A percentile compares a stretch with the other conserved stretches of the same genome.
Evolutionary conservation across 2,113 vertebrate species (phyloP).

Genomic region (Erythrolamprus reginae): DNA sequence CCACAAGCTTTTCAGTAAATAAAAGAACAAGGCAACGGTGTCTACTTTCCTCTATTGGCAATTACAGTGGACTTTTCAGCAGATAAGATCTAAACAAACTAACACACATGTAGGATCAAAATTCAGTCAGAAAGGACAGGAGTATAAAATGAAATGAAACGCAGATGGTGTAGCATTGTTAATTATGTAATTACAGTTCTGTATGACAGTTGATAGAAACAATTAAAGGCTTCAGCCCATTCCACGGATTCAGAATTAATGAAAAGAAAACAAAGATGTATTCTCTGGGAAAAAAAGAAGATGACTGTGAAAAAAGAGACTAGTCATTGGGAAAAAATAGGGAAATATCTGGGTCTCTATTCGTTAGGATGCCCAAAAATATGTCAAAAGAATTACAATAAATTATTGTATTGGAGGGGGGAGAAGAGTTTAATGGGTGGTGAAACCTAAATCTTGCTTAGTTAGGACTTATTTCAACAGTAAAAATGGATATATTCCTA

Average conservation of each 20-base stretch:
- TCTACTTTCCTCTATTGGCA: neutral
- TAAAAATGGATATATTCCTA: neutral
- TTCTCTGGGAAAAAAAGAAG: neutral
- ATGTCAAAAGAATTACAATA: neutral
- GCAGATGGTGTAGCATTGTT: neutral
- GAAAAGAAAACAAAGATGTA: neutral
- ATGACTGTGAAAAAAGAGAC: neutral
- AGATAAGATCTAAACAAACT: neutral
- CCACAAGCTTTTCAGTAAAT: neutral
- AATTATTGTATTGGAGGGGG: too few species aligned
- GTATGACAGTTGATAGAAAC: neutral
- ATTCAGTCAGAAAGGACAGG: neutral
- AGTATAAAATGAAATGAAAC: neutral
- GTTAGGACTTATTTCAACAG: neutral
- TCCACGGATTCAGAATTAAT: neutral
- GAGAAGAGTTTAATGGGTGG: too few species aligned
- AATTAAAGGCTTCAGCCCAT: neutral
- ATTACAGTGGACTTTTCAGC: neutral
- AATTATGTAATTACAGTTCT: neutral
- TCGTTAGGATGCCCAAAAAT: neutral
- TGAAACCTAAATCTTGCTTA: neutral
- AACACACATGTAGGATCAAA: neutral
- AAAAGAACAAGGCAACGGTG: neutral
- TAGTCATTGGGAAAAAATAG: neutral
- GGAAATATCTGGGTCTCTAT: neutral